Base-by-base conservation (phyloP, 2,113 vertebrate genomes). In the Abramis brama region DNA sequence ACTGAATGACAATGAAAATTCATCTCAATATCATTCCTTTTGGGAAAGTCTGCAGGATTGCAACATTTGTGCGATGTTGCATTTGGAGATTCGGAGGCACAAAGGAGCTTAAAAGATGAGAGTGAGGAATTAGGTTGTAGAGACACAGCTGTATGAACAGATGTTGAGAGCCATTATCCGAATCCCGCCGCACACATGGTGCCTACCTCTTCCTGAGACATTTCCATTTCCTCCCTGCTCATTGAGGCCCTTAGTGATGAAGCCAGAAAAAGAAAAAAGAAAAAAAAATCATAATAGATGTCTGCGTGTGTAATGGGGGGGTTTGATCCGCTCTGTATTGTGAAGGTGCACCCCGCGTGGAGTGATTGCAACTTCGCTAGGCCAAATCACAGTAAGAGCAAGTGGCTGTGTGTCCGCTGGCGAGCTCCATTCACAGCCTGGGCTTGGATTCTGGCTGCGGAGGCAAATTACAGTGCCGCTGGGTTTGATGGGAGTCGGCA, bases 131-230 rank as follows among this genome's bases (percentile, higher is more conserved):
- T 64, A 81, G 15, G 79, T 39, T 77, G 85, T 47, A 75, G 71
- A 82, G 36, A 70, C 62, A 66, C 73, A 89, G 85, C 82, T 82
- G 85, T 79, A 78, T 45, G 62, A 79, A 33, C 77, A 70, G 60
- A 83, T 85, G 78, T 79, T 76, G 55, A 62, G 77, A 30, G 85
- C 70, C 70, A 78, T 82, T 86, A 82, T 82, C 73, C 33, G 36
- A 82, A 85, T 76, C 59, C 66, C 33, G 13, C 11, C 39, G 5
- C 82, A 74, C 76, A 39, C 19, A 47, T 55, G 57, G 47, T 60
- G 17, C 50, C 45, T 82, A 45, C 19, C 60, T 78, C 27, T 52
- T 76, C 27, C 45, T 5, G n/a, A 78, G 74, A 79, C 30, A 36
- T 55, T 13, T 68, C 30, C 45, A 55, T 78, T 79, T 57, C 23